A percentile compares a stretch with the other conserved stretches of the same genome.
Evolutionary conservation across 2,113 vertebrate species (phyloP).

Genomic region (Spea multiplicata): DNA sequence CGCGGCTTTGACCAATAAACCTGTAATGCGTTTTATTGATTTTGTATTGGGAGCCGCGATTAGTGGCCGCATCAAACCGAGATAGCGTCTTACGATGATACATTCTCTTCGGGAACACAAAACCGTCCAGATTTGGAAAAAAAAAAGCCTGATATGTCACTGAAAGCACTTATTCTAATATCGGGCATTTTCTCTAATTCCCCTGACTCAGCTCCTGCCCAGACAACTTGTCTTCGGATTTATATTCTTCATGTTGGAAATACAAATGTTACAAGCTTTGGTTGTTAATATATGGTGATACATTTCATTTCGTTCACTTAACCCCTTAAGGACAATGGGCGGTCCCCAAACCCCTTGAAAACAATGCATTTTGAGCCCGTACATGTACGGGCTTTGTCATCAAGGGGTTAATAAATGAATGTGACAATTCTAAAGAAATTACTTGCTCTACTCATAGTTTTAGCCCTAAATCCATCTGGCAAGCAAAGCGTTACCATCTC

Average conservation of each 20-base stretch:
- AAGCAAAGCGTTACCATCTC: too few species aligned
- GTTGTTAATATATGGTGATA: too few species aligned
- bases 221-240: slow-evolving; percentile 23
- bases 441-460: too few species aligned
- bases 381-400: too few species aligned
- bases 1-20: not conserved
- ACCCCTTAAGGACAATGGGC: too few species aligned
- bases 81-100: slow-evolving; percentile 54
- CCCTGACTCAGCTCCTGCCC: slow-evolving; percentile 33
- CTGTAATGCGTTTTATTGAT: slow-evolving; percentile 59
- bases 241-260: not conserved
- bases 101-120: slow-evolving; percentile 50
- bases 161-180: slow-evolving; percentile 39
- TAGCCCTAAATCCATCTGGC: too few species aligned
- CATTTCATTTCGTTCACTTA: too few species aligned
- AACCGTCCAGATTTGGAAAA: slow-evolving; percentile 41
- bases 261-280: not conserved
- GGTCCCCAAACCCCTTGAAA: too few species aligned
- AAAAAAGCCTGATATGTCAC: slow-evolving; percentile 38
- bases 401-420: too few species aligned
- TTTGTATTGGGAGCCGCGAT: slow-evolving; percentile 51
- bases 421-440: too few species aligned
- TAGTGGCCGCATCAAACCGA: slow-evolving; percentile 45
- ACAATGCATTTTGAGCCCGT: too few species aligned
- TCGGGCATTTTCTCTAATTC: slow-evolving; percentile 46